Base-by-base conservation (phyloP, 2,888 invertebrate species). In the Lasioglossum villosulum region DNA sequence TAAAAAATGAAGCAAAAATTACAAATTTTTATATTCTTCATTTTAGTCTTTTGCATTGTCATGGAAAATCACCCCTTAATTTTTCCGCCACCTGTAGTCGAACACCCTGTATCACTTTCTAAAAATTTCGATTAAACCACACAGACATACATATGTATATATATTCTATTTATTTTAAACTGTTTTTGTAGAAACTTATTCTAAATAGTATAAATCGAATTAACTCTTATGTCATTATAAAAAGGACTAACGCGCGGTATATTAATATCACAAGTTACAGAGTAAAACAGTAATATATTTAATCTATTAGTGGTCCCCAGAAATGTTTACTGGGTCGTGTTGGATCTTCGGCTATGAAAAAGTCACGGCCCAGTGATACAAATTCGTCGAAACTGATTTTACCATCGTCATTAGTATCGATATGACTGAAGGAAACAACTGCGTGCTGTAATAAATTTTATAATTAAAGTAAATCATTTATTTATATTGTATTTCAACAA, bases 361-460 rank as follows among this genome's bases (percentile, higher is more conserved):
- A 98, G 88, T 98, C 98, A 84, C 97, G 97, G 42, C 98, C 98
- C 82, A 98, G 96, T 93, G 97, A 97, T 39, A 98, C 97, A 93
- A 98, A 98, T 95, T 98, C 98, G 93, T 97, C 97, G 82, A 97
- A 94, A 34, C 97, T 97, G 80, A 98, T 94, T 94, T 97, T 97
- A 70, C 98, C 98, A 93, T 98, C 98, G 93, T 96, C 96, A 93
- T 98, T 98, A 80, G 96, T 96, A 93, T 98, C 98, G 90, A 98
- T 98, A 92, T 97, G 96, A 83, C 97, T 96, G 94, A 98, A 98
- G 8, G 98, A 97, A 77, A 97, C 96, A 81, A 97, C 97, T 12
- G 98, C 98, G 91, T 97, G 94, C 96, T 96, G 91, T 48, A 87
- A 82, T 34, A 78, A 71, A 75, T 48, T 68, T 78, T 56, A 66